phyloP scores from a whole-genome alignment of 2,113 vertebrate genomes.

The Strigops habroptila region DNA sequence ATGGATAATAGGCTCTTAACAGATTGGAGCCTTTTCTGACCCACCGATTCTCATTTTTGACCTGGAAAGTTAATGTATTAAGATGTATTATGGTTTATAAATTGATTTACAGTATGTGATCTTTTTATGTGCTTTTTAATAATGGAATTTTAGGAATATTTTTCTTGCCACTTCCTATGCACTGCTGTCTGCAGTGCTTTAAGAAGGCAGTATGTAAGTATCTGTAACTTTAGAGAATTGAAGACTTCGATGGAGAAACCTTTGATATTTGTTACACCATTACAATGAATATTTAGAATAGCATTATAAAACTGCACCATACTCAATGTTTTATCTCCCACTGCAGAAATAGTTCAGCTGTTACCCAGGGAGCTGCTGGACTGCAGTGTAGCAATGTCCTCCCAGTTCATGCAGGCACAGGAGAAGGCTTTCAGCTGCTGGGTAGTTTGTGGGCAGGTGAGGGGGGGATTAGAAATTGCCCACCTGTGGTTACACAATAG shows the following conservation, averaged over 20 bases:
- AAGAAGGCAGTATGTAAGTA: not conserved
- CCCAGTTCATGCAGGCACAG: not conserved
- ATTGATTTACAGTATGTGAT: not conserved
- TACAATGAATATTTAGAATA: not conserved
- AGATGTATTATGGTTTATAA: not conserved
- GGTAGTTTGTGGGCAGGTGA: not conserved
- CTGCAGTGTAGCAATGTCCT: rapidly evolving
- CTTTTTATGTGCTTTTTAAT: not conserved
- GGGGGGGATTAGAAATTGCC: not conserved
- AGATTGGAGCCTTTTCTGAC: not conserved
- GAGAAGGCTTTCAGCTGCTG: not conserved
- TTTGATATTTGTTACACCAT: not conserved
- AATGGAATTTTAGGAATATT: not conserved
- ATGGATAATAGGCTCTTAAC: not conserved
- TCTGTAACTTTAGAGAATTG: not conserved
- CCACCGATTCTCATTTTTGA: not conserved
- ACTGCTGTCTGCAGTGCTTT: not conserved
- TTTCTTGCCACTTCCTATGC: not conserved
- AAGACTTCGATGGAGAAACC: not conserved
- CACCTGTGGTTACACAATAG: not conserved
- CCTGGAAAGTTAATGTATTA: not conserved
- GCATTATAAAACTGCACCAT: not conserved
- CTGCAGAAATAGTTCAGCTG: not conserved
- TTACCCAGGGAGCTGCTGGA: not conserved
- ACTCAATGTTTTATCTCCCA: not conserved